phyloP scores from a whole-genome alignment of 2,888 invertebrate genomes.

The Apodemia mormo region DNA sequence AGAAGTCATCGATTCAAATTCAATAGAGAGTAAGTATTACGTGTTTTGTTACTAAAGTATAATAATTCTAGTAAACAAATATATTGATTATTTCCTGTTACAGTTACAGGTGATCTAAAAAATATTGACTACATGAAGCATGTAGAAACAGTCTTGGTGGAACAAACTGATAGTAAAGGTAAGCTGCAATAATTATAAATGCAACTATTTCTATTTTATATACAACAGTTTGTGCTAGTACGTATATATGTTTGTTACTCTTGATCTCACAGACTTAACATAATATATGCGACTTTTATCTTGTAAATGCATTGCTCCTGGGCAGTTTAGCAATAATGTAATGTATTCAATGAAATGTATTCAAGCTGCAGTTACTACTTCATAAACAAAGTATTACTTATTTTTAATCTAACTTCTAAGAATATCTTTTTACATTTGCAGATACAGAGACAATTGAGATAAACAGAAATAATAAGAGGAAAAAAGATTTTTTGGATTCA shows the following conservation, averaged over 20 bases:
- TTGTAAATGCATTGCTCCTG: no score
- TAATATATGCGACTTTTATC: no score
- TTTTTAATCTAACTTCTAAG: neutral
- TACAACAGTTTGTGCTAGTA: no score
- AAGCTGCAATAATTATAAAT: no score
- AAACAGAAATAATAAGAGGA: neutral
- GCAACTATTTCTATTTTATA: no score
- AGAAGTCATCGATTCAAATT: conserved; percentile 25
- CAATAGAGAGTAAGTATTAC: neutral
- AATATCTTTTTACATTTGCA: neutral
- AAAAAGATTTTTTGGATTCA: no score
- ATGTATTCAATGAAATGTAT: no score
- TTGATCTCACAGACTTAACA: no score
- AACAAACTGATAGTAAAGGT: no score
- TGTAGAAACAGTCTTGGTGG: neutral
- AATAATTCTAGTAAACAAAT: neutral
- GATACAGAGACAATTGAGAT: neutral
- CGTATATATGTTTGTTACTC: no score
- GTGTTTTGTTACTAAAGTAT: neutral
- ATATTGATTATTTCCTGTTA: neutral
- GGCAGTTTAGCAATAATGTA: neutral
- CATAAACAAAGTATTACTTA: neutral
- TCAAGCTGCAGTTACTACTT: no score
- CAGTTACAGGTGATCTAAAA: neutral
- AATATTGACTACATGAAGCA: neutral